Evolutionary conservation across 2,888 invertebrate species (phyloP).

Genomic region (Norana najaformis): DNA sequence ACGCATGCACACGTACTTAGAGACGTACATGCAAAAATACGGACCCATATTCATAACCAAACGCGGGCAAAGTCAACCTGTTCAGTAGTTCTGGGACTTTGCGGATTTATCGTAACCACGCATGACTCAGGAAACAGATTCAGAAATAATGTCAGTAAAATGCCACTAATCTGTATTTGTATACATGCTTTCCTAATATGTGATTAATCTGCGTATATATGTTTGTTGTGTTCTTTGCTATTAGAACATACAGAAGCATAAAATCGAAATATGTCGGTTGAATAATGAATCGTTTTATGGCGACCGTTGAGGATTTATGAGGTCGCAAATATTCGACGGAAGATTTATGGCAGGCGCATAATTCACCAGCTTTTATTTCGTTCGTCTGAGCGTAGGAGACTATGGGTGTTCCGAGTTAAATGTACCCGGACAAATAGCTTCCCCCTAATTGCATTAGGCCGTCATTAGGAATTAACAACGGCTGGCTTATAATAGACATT

Average conservation of each 20-base stretch:
- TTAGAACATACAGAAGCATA: no score
- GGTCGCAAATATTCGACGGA: neutral
- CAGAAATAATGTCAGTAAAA: neutral
- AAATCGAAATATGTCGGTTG: neutral
- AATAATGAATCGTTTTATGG: neutral
- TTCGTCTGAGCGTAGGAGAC: neutral
- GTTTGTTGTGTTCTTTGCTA: no score
- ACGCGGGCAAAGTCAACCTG: neutral
- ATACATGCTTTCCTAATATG: no score
- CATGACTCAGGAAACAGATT: neutral
- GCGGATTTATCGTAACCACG: neutral
- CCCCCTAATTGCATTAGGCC: neutral
- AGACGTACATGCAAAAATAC: neutral
- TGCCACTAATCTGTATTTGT: no score
- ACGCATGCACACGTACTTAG: neutral
- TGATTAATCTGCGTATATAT: neutral
- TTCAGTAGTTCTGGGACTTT: neutral
- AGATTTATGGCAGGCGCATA: constrained; percentile 6
- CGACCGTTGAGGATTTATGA: neutral
- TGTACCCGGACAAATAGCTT: neutral
- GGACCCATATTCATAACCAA: neutral
- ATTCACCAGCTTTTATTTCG: constrained; percentile 6
- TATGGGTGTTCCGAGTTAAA: neutral
- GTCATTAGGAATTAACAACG: neutral
- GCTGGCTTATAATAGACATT: neutral